phyloP scores from a whole-genome alignment of 2,888 invertebrate genomes.

The Campoplex capitator region DNA sequence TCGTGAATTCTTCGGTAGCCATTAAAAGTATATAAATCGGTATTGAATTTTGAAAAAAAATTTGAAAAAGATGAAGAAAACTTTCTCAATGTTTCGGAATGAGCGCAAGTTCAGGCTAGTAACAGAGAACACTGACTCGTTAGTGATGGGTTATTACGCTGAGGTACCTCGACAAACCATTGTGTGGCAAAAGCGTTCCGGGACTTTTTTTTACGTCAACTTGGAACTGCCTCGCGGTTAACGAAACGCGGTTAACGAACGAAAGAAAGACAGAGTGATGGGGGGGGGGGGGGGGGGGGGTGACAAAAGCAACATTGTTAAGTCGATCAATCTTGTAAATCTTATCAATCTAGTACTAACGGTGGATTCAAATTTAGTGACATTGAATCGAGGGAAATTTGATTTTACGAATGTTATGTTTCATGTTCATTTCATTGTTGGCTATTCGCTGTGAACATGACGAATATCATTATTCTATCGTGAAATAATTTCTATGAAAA shows the following conservation, averaged over 20 bases:
- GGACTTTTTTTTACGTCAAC: conserved; percentile 61
- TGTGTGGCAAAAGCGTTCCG: conserved; percentile 60
- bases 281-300: too few species aligned
- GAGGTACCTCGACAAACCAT: conserved; percentile 67
- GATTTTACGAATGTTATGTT: too few species aligned
- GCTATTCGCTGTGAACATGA: too few species aligned
- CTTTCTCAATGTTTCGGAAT: conserved; percentile 17
- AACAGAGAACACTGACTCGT: conserved; percentile 69
- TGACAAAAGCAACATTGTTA: too few species aligned
- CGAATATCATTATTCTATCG: too few species aligned
- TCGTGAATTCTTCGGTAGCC: not conserved
- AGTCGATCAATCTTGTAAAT: too few species aligned
- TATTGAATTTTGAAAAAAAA: not conserved
- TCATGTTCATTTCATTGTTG: too few species aligned
- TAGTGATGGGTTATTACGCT: conserved; percentile 71
- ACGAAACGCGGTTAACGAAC: conserved; percentile 14
- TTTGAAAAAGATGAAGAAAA: not conserved
- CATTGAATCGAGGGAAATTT: too few species aligned
- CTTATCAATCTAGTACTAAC: too few species aligned
- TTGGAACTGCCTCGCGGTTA: conserved; percentile 72
- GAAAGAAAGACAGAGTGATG: too few species aligned
- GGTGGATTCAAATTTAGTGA: too few species aligned
- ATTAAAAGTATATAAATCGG: not conserved
- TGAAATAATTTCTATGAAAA: too few species aligned
- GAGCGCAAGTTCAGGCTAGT: conserved; percentile 31